Evolutionary conservation across 2,888 invertebrate genomes (phyloP), one percentile per base, ranked within the genome.

Genomic region (Encarsia formosa): DNA sequence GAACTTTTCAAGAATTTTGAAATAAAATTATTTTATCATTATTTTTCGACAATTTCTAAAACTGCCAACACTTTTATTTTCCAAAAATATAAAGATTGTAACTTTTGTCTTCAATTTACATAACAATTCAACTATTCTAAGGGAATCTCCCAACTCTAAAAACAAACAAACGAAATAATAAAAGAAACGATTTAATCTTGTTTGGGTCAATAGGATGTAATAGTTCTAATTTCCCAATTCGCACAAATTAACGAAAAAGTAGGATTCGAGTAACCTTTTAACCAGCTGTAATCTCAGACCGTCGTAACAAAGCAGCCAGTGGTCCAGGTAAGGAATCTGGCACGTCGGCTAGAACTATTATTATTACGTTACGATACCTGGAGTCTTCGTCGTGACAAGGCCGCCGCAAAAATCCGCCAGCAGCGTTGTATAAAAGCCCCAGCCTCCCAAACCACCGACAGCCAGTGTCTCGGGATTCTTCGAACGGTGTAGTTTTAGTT

Each of bases 371-470:
- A 59, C 40, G 24, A 39, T 16, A 11, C 24, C 26, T 22, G 31
- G 67, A 69, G 70, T 71, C 63, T 56, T 64, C 67, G 66, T 73
- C 72, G 73, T 72, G 73, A 73, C 70, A 54, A 59, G 54, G 49
- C 58, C 41, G 19, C 53, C 58, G 59, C 61, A 67, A 67, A 67
- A 66, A 67, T 63, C 52, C 52, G 35, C 59, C 60, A 58, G 57
- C 65, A 71, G 65, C 71, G 72, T 69, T 69, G 70, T 71, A 72
- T 70, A 73, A 71, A 59, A 56, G 52, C 40, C n/a, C 39, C 16
- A 18, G n/a, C 18, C 32, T 5, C 34, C 39, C 22, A 20, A 38
- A 31, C 11, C 18, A 15, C 5, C 29, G 1, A 16, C 18, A 44
- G 43, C 16, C 51, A 55, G 52, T 56, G 32, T 23, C 6, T 34